Evolutionary conservation across 2,888 invertebrate species (phyloP), one percentile per base, ranked within the genome.

Genomic region (Heliothis peltigera): DNA sequence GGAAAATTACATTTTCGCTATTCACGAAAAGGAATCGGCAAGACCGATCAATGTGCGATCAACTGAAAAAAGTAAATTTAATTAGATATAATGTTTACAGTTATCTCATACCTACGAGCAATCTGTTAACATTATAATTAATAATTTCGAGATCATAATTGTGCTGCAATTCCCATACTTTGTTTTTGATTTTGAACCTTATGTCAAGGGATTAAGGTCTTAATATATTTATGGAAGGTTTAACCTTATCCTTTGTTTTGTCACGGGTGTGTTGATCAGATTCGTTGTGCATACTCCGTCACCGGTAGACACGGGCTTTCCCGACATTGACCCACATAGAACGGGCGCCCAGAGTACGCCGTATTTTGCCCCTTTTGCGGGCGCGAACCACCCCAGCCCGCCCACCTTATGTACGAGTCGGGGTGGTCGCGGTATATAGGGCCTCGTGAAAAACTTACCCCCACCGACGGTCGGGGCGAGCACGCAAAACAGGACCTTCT

Each of bases 311-410:
- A 94, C 94, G 94, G 94, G 94, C 93, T 95, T 95, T 94, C 95
- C 95, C 95, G 95, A 94, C 95, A 95, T 95, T 95, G 95, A 95
- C 95, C 95, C 94, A 95, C 93, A 95, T 95, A 93, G 93, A 93
- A 87, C 94, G 92, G 92, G 94, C 93, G 93, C 94, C 92, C 94
- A 94, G 93, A 94, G 94, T 93, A 94, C 94, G 93, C 93, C 94
- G 95, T 94, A 95, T 95, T 95, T 95, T 95, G 95, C 95, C 95
- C 95, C 95, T 95, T 95, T 95, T 95, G 95, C 95, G 95, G 95
- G 95, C 92, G 93, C 94, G 92, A 93, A 92, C 92, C 94, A 89
- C 94, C 95, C 93, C 85, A 88, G 79, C 86, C 93, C 92, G 89
- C 94, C 95, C 92, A 92, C 94, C 94, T 94, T 94, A 94, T 94